Evolutionary conservation across 2,113 vertebrate genomes (phyloP).

Genomic region (Thunnus maccoyii): DNA sequence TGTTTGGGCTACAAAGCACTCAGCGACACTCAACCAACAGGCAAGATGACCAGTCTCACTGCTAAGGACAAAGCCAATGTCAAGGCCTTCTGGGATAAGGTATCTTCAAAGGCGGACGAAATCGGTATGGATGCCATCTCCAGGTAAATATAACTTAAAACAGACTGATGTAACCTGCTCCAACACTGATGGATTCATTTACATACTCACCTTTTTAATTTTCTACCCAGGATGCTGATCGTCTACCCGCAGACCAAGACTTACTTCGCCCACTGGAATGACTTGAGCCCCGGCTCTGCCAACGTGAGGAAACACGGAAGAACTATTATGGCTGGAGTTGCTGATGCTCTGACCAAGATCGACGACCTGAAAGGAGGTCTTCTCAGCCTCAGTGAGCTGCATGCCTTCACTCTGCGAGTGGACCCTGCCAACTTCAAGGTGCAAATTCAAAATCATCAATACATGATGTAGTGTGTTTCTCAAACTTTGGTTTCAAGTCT

Average conservation of each 20-base stretch:
- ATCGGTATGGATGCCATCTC: too few relatives aligned
- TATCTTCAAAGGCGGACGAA: too few relatives aligned
- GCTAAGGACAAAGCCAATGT: constrained; percentile 21
- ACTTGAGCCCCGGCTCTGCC: constrained; percentile 75
- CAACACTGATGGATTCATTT: neutral
- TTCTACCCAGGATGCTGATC: constrained; percentile 76
- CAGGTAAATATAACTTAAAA: too few relatives aligned
- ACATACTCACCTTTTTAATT: too few relatives aligned
- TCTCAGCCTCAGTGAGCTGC: constrained; percentile 88
- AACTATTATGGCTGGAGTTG: constrained; percentile 80
- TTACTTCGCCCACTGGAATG: constrained; percentile 91
- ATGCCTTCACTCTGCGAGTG: constrained; percentile 89
- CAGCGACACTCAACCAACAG: neutral
- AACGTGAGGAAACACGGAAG: constrained; percentile 83
- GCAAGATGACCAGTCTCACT: too few relatives aligned
- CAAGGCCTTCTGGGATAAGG: too few relatives aligned
- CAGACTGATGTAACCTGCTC: too few relatives aligned
- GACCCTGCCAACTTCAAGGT: constrained; percentile 92
- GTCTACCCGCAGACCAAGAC: constrained; percentile 89
- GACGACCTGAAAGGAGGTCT: constrained; percentile 85
- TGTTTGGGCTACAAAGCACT: neutral
- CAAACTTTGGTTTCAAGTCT: neutral
- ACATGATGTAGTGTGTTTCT: neutral
- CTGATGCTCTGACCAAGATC: constrained; percentile 78
- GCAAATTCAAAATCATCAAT: neutral